A percentile compares a stretch with the other conserved stretches of the same genome.
These are phyloP conservation scores for Orcinus orca DNA, from an alignment of 2,113 vertebrate species.

Conservation along the genomic window DNA sequence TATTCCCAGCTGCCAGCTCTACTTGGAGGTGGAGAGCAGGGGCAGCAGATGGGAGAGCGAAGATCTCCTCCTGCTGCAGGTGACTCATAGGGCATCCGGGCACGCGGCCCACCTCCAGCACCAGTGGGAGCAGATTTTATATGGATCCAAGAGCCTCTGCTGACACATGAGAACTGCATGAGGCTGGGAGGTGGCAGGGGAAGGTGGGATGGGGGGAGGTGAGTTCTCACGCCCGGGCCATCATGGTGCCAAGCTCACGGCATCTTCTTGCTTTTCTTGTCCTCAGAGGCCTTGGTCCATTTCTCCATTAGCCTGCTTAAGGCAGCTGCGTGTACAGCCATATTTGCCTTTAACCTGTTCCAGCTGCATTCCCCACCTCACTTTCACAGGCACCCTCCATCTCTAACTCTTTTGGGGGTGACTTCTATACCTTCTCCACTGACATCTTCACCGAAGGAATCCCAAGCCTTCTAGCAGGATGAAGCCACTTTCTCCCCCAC, in stretches of 20 bases:
- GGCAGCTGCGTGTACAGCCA: not conserved
- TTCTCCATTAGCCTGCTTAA: not conserved
- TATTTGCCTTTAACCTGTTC: not conserved
- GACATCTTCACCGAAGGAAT: not conserved
- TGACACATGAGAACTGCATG: not conserved
- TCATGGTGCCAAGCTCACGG: rapidly evolving
- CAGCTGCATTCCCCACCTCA: not conserved
- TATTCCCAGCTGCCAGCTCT: not conserved
- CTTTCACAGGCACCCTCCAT: not conserved
- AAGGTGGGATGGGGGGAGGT: not conserved
- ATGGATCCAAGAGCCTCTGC: not conserved
- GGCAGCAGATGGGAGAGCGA: slow-evolving; percentile 41
- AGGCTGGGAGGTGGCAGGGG: not conserved
- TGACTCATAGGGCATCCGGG: slow-evolving; percentile 53
- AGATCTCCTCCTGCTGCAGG: slow-evolving; percentile 32
- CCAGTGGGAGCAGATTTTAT: not conserved
- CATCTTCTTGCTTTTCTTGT: not conserved
- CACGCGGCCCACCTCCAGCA: not conserved
- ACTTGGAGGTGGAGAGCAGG: not conserved
- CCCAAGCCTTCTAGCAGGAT: not conserved
- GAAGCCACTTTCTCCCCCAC: not conserved
- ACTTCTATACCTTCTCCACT: not conserved
- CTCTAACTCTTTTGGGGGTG: not conserved
- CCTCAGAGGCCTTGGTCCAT: not conserved
- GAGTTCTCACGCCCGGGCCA: not conserved